Evolutionary conservation across 2,797 vertebrate genomes (phyloP).

Genomic region (Vireo griseus): DNA sequence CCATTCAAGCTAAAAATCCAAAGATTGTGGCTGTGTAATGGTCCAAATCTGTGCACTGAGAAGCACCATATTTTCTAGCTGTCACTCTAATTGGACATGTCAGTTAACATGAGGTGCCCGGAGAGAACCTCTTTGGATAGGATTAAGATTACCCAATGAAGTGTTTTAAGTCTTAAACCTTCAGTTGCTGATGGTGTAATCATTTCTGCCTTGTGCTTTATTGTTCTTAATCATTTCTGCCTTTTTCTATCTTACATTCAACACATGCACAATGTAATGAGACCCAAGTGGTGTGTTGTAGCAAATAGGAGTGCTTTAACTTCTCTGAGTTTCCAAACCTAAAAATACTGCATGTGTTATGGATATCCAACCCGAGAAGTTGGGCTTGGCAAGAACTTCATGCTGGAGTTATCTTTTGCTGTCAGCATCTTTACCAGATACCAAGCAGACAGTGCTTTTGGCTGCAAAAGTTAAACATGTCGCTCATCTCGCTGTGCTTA

Average conservation of each 20-base stretch:
- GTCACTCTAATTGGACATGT: slow-evolving; percentile 80
- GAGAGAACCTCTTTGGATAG: slow-evolving; percentile 74
- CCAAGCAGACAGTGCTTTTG: neutral
- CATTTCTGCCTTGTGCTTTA: slow-evolving; percentile 51
- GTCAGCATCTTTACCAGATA: neutral
- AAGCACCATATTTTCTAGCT: slow-evolving; percentile 71
- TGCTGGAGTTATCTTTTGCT: neutral
- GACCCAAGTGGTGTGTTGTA: neutral
- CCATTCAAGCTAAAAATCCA: neutral
- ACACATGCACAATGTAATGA: neutral
- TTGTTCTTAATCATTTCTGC: slow-evolving; percentile 48
- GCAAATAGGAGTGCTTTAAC: neutral
- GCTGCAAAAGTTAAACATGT: slow-evolving; percentile 71
- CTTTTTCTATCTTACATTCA: slow-evolving; percentile 8
- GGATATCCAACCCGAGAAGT: slow-evolving; percentile 13
- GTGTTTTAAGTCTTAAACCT: slow-evolving; percentile 71
- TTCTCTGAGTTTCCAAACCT: neutral
- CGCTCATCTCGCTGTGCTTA: slow-evolving; percentile 76
- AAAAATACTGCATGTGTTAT: slow-evolving; percentile 5
- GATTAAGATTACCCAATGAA: slow-evolving; percentile 79
- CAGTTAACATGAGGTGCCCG: slow-evolving; percentile 78
- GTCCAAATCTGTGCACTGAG: slow-evolving; percentile 23
- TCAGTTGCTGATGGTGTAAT: slow-evolving; percentile 64
- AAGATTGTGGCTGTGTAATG: neutral
- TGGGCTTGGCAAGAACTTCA: slow-evolving; percentile 11